phyloP scores from a whole-genome alignment of 2,888 invertebrate genomes.

The Pterostichus madidus region DNA sequence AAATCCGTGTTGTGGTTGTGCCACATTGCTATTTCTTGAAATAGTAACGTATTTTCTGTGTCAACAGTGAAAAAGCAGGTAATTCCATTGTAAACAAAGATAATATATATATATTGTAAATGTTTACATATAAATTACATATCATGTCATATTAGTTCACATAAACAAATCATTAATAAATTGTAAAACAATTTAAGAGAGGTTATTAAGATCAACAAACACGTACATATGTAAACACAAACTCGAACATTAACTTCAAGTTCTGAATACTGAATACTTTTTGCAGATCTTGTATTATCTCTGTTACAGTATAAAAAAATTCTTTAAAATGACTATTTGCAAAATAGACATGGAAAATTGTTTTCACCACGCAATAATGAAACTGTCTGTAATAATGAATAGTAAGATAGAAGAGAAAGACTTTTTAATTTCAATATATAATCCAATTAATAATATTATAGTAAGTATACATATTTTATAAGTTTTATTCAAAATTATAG shows the following conservation, averaged over 20 bases:
- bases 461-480: slow-evolving; percentile 1
- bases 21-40: too few relatives aligned
- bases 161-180: too few relatives aligned
- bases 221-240: background rate
- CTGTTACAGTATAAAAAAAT: too few relatives aligned
- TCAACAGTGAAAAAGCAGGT: too few relatives aligned
- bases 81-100: too few relatives aligned
- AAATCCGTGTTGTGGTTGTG: too few relatives aligned
- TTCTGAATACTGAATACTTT: background rate
- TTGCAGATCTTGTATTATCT: background rate
- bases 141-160: too few relatives aligned
- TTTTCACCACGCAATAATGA: background rate
- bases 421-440: background rate
- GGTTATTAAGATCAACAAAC: background rate
- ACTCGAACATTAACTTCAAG: background rate
- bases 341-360: background rate
- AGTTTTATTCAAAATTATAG: background rate
- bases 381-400: background rate
- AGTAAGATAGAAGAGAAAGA: background rate
- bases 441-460: background rate
- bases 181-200: too few relatives aligned
- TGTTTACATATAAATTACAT: too few relatives aligned
- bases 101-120: too few relatives aligned
- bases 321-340: background rate
- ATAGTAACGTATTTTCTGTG: too few relatives aligned